These are phyloP conservation scores for Andrena haemorrhoa DNA, from an alignment of 2,888 invertebrate genomes.

Conservation along the genomic window DNA sequence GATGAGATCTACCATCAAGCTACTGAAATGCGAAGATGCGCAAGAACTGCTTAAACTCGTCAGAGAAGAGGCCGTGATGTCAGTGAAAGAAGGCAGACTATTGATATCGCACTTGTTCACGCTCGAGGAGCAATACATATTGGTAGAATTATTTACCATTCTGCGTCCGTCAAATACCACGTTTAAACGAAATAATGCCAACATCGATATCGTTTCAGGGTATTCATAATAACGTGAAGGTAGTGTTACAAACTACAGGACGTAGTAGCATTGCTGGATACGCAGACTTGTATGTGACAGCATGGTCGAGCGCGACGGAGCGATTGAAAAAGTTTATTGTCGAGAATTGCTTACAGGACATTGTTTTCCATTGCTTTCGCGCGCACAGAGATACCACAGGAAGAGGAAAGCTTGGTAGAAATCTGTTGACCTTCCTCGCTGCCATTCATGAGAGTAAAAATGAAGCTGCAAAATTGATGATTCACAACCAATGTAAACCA, in stretches of 20 bases:
- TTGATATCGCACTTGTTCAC: constrained; percentile 66
- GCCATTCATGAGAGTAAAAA: constrained; percentile 53
- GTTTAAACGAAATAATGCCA: constrained; percentile 1
- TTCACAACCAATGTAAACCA: constrained; percentile 58
- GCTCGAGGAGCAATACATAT: constrained; percentile 65
- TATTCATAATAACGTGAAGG: constrained; percentile 65
- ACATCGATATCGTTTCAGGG: constrained; percentile 49
- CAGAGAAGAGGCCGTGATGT: constrained; percentile 57
- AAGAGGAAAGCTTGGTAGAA: constrained; percentile 63
- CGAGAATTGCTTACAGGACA: constrained; percentile 62
- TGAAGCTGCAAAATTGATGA: constrained; percentile 44
- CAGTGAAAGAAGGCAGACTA: constrained; percentile 60
- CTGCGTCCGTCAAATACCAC: too few relatives aligned
- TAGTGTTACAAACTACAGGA: constrained; percentile 55
- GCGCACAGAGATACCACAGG: constrained; percentile 56
- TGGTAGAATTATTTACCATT: constrained; percentile 52
- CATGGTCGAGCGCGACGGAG: constrained; percentile 54
- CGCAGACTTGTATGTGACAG: constrained; percentile 65
- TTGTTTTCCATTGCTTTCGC: constrained; percentile 69
- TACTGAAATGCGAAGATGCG: constrained; percentile 57
- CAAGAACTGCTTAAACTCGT: constrained; percentile 59
- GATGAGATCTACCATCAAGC: constrained; percentile 59
- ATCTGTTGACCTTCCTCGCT: constrained; percentile 63
- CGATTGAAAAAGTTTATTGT: constrained; percentile 55
- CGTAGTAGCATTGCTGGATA: constrained; percentile 43